Percentiles rank a stretch among this genome's conserved stretches.
phyloP scores from a whole-genome alignment of 2,888 invertebrate genomes.

The Parascotia fuliginaria region DNA sequence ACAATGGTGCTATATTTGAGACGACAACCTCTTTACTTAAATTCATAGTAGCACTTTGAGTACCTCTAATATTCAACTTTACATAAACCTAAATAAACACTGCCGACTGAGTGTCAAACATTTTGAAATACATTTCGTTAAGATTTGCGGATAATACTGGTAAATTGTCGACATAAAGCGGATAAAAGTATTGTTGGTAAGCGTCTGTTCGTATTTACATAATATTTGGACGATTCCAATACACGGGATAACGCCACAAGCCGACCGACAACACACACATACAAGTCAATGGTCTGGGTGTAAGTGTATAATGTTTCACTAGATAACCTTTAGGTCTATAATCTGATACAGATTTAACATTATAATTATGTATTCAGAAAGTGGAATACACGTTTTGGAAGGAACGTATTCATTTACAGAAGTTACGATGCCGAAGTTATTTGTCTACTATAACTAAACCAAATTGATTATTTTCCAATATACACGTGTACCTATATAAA shows the following conservation, averaged over 20 bases:
- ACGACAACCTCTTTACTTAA: neutral
- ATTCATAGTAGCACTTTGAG: neutral
- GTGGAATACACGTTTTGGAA: too few relatives aligned
- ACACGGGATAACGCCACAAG: neutral
- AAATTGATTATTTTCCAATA: too few relatives aligned
- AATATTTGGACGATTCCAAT: slow-evolving; percentile 1
- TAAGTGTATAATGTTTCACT: too few relatives aligned
- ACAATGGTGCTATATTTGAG: neutral
- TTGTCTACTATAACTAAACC: too few relatives aligned
- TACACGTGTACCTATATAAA: too few relatives aligned
- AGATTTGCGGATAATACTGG: neutral
- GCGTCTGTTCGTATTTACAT: neutral
- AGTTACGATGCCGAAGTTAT: too few relatives aligned
- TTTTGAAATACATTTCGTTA: neutral
- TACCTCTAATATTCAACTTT: neutral
- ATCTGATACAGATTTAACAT: too few relatives aligned
- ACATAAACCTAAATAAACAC: neutral
- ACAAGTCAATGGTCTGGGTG: neutral
- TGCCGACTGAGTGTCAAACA: neutral
- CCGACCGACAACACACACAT: neutral
- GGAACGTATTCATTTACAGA: too few relatives aligned
- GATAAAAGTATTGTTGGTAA: slow-evolving; percentile 1
- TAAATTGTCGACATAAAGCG: slow-evolving; percentile 1
- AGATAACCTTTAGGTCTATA: too few relatives aligned
- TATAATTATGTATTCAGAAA: too few relatives aligned